Evolutionary conservation across 2,888 invertebrate species (phyloP).

Genomic region (Holacanthella duospinosa): DNA sequence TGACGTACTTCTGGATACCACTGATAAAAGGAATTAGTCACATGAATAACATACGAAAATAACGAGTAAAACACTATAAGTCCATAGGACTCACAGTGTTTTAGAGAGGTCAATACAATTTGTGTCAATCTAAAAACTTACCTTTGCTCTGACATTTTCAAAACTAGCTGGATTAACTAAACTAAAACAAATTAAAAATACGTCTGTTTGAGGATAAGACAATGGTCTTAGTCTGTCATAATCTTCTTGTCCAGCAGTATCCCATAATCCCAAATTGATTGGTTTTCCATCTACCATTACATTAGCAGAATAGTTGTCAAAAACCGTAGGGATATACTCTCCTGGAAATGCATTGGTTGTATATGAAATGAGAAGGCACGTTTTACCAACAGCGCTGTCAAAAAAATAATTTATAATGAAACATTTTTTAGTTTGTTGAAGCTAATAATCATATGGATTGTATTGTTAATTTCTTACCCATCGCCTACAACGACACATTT

Average conservation of each 20-base stretch:
- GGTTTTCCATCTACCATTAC: constrained; percentile 99
- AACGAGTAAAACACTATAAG: too few relatives aligned
- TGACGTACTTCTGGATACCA: constrained; percentile 99
- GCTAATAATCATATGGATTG: not conserved
- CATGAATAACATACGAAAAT: too few relatives aligned
- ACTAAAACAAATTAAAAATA: constrained; percentile 97
- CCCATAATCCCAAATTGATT: constrained; percentile 93
- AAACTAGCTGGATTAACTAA: constrained; percentile 98
- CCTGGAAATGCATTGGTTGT: constrained; percentile 99
- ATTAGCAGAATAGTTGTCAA: constrained; percentile 98
- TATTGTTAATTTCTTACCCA: constrained; percentile 51
- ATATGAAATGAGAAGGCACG: constrained; percentile 96
- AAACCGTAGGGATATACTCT: constrained; percentile 45
- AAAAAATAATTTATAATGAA: not conserved
- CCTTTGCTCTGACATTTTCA: constrained; percentile 97
- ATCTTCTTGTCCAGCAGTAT: constrained; percentile 90
- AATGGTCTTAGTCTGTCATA: constrained; percentile 90
- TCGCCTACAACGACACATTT: constrained; percentile 99
- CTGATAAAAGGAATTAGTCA: too few relatives aligned
- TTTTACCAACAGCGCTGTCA: constrained; percentile 95
- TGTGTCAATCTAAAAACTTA: constrained; percentile 44
- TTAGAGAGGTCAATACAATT: too few relatives aligned
- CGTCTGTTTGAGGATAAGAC: constrained; percentile 97
- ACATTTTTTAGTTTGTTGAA: too few relatives aligned
- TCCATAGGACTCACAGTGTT: too few relatives aligned